These are phyloP conservation scores for Pseudanteris insignis DNA, from an alignment of 2,888 invertebrate genomes.

Conservation along the genomic window DNA sequence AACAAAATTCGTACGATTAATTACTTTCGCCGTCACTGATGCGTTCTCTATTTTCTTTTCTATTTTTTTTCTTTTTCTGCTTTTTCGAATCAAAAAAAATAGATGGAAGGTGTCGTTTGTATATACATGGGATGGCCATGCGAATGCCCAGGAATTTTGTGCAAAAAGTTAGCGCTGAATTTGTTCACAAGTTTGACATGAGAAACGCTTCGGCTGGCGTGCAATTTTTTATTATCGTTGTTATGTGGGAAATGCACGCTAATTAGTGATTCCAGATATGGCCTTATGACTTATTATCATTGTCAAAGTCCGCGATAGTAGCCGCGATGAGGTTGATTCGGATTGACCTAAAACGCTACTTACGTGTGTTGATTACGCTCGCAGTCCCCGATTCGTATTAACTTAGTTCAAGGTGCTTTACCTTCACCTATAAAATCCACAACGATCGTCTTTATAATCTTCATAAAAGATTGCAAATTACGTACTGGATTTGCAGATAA, in stretches of 20 bases:
- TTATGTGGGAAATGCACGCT: constrained; percentile 27
- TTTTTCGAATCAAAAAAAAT: too few relatives aligned
- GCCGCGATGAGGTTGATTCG: constrained; percentile 47
- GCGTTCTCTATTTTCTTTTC: too few relatives aligned
- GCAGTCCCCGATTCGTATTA: constrained; percentile 20
- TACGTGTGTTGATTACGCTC: constrained; percentile 23
- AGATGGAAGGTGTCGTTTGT: too few relatives aligned
- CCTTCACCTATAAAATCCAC: constrained; percentile 25
- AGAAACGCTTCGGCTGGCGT: not conserved
- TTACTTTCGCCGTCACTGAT: too few relatives aligned
- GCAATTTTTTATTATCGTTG: constrained; percentile 6
- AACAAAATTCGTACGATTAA: too few relatives aligned
- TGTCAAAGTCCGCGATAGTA: constrained; percentile 45
- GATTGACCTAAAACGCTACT: constrained; percentile 44
- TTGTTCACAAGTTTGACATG: constrained; percentile 5
- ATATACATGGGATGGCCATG: too few relatives aligned
- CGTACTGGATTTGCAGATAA: not conserved
- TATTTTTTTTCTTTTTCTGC: too few relatives aligned
- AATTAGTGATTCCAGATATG: constrained; percentile 36
- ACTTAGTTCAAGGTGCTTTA: constrained; percentile 26
- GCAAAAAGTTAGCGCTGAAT: too few relatives aligned
- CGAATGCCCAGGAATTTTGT: too few relatives aligned
- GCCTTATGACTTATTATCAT: constrained; percentile 41
- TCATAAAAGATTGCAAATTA: not conserved
- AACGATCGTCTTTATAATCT: not conserved